These are phyloP conservation scores for Zhuqinia jingwanae DNA, from an alignment of 2,888 invertebrate genomes.

Conservation along the genomic window DNA sequence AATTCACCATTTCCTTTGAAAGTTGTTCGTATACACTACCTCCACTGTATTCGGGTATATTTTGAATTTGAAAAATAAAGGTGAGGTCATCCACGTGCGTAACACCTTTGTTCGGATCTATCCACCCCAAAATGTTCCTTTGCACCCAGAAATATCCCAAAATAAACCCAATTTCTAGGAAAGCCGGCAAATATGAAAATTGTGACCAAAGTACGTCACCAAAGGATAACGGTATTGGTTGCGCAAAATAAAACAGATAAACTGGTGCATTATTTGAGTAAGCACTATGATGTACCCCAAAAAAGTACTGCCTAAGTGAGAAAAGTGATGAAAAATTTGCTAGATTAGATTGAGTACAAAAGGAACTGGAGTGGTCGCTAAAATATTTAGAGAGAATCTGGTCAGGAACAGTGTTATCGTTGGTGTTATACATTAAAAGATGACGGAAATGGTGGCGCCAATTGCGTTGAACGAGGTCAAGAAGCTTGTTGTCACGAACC, in stretches of 20 bases:
- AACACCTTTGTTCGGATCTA: constrained; percentile 51
- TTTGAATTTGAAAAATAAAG: constrained; percentile 53
- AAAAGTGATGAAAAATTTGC: constrained; percentile 63
- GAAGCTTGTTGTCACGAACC: constrained; percentile 49
- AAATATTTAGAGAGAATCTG: constrained; percentile 66
- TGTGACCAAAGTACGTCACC: constrained; percentile 57
- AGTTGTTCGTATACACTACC: constrained; percentile 45
- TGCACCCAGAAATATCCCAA: constrained; percentile 35
- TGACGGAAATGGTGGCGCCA: constrained; percentile 58
- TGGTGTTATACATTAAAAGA: constrained; percentile 55
- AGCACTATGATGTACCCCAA: constrained; percentile 61
- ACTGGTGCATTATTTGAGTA: constrained; percentile 57
- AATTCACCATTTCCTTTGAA: constrained; percentile 61
- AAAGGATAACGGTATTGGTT: constrained; percentile 59
- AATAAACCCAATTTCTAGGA: constrained; percentile 42
- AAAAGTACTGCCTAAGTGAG: constrained; percentile 65
- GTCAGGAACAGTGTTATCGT: constrained; percentile 34
- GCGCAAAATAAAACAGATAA: constrained; percentile 56
- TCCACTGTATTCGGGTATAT: constrained; percentile 48
- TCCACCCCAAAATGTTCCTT: constrained; percentile 52
- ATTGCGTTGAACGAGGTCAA: constrained; percentile 45
- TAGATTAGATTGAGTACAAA: constrained; percentile 55
- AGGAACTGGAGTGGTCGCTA: constrained; percentile 39
- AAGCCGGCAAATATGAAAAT: constrained; percentile 52
- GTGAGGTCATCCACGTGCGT: constrained; percentile 68